Percentiles rank a stretch among this genome's conserved stretches.
phyloP scores from a whole-genome alignment of 2,888 invertebrate genomes.

The Himalopsyche kuldschensis region DNA sequence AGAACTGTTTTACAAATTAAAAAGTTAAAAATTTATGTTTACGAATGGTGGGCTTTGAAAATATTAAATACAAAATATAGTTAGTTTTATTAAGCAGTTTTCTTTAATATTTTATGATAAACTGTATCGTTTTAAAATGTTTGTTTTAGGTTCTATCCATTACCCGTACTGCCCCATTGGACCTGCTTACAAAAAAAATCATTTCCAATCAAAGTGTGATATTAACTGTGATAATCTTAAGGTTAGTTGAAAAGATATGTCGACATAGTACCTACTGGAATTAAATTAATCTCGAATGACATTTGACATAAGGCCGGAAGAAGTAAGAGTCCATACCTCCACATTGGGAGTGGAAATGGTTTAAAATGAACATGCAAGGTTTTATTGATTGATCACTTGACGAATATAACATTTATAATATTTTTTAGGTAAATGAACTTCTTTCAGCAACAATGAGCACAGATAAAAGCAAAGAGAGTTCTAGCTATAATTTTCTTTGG shows the following conservation, averaged over 20 bases:
- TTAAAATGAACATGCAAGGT: too few species aligned
- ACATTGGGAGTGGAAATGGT: background rate
- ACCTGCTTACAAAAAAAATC: conserved; percentile 45
- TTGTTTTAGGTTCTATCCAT: conserved; percentile 48
- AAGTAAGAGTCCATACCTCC: background rate
- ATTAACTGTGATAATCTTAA: conserved; percentile 51
- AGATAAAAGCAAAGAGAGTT: conserved; percentile 47
- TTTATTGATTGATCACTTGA: background rate
- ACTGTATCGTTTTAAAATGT: background rate
- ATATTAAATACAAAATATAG: too few species aligned
- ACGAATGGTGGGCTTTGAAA: too few species aligned
- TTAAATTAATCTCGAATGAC: too few species aligned
- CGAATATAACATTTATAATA: background rate
- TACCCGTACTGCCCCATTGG: conserved; percentile 48
- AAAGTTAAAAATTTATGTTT: too few species aligned
- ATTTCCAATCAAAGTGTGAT: conserved; percentile 54
- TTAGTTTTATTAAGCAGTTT: too few species aligned
- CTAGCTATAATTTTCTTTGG: conserved; percentile 68
- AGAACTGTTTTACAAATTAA: too few species aligned
- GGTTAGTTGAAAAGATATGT: conserved; percentile 43
- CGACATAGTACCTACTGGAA: too few species aligned
- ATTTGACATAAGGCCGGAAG: too few species aligned
- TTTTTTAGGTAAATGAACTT: conserved; percentile 54
- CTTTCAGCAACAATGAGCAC: conserved; percentile 44
- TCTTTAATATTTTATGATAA: too few species aligned